Percentiles rank a stretch among this genome's conserved stretches.
phyloP scores from a whole-genome alignment of 1,140 invertebrate genomes.

The Gryon sp. region DNA sequence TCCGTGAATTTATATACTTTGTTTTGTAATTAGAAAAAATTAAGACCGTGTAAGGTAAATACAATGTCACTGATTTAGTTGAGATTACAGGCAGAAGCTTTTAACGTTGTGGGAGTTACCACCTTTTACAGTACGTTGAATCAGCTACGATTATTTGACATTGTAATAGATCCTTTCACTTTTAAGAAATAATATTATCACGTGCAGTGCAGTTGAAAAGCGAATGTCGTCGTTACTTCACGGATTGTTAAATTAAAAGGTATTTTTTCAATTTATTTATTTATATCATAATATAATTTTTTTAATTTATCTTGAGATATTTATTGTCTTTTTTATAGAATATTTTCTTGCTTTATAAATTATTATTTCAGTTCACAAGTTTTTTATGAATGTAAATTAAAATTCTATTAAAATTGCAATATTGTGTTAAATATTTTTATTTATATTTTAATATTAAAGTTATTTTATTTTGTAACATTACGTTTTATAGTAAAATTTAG shows the following conservation, averaged over 20 bases:
- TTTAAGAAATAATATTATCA: constrained; percentile 54
- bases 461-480: too few species aligned
- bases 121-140: constrained; percentile 25
- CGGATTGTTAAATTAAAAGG: constrained; percentile 40
- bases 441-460: background rate
- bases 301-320: constrained; percentile 8
- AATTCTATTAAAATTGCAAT: too few species aligned
- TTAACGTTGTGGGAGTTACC: constrained; percentile 7
- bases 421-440: too few species aligned
- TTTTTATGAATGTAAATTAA: too few species aligned
- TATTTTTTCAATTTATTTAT: constrained; percentile 36
- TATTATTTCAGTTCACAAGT: too few species aligned
- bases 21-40: too few species aligned
- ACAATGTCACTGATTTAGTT: too few species aligned
- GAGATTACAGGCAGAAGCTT: too few species aligned
- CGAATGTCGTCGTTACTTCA: constrained; percentile 30
- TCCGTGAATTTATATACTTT: too few species aligned
- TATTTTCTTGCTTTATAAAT: too few species aligned
- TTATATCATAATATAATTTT: constrained; percentile 5
- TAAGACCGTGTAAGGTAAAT: too few species aligned
- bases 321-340: background rate
- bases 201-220: constrained; percentile 28
- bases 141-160: constrained; percentile 35
- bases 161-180: constrained; percentile 55
- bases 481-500: too few species aligned